Percentiles rank a stretch among this genome's conserved stretches.
Conservation (phyloP, 2,888 invertebrate species). For the Noctua janthina region DNA sequence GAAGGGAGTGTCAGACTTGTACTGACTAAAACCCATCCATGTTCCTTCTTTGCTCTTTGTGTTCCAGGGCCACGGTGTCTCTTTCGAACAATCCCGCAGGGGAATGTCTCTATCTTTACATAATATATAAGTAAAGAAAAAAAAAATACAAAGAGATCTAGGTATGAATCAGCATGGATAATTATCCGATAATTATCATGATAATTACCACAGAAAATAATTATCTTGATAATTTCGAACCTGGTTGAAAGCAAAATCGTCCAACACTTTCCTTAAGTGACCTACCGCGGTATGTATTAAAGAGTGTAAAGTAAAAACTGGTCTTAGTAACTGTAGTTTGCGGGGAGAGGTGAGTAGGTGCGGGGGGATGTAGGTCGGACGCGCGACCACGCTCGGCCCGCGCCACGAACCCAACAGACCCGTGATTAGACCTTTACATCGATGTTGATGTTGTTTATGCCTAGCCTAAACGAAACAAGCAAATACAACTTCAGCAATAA, state of each 20-base stretch:
- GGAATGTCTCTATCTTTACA: background rate
- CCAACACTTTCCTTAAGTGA: slow-evolving; percentile 88
- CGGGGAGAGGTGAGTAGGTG: slow-evolving; percentile 65
- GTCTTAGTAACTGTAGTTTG: slow-evolving; percentile 85
- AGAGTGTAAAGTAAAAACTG: slow-evolving; percentile 84
- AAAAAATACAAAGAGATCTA: background rate
- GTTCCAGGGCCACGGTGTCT: no score
- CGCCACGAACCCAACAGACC: slow-evolving; percentile 40
- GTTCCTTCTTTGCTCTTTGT: no score
- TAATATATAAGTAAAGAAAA: background rate
- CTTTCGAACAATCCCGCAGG: no score
- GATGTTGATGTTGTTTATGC: slow-evolving; percentile 22
- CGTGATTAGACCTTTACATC: slow-evolving; percentile 53
- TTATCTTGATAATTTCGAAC: background rate
- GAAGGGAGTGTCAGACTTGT: no score
- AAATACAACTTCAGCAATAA: slow-evolving; percentile 22
- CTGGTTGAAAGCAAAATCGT: slow-evolving; percentile 87
- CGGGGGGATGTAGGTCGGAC: slow-evolving; percentile 81
- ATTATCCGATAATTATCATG: background rate
- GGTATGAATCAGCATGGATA: background rate
- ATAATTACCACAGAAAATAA: background rate
- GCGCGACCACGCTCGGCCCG: slow-evolving; percentile 67
- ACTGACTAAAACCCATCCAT: no score
- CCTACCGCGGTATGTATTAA: slow-evolving; percentile 79
- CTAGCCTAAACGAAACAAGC: background rate